Conservation (phyloP, 2,797 vertebrate genomes). For the Thaleichthys pacificus region DNA sequence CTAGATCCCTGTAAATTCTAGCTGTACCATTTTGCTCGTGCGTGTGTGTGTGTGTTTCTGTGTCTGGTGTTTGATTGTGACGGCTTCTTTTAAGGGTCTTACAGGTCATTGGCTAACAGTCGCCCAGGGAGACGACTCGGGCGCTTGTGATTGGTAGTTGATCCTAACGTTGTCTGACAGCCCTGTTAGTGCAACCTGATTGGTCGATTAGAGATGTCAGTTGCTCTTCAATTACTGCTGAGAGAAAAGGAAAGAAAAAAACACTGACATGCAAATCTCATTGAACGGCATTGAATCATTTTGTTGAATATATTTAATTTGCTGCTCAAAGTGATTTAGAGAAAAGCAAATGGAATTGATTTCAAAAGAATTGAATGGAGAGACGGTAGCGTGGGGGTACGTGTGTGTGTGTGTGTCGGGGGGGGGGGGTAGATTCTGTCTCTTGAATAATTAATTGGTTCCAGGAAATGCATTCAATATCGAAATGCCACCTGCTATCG, state of each 20-base stretch:
- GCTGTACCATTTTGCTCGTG: too few species aligned
- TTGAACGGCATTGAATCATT: too few species aligned
- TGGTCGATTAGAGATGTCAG: slow-evolving; percentile 75
- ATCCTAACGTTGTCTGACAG: slow-evolving; percentile 69
- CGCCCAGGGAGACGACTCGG: slow-evolving; percentile 71
- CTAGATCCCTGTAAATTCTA: too few species aligned
- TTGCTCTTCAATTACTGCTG: slow-evolving; percentile 48
- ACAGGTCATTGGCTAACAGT: slow-evolving; percentile 77
- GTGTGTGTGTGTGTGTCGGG: too few species aligned
- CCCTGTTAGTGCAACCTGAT: slow-evolving; percentile 77
- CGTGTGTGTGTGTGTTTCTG: slow-evolving; percentile 23
- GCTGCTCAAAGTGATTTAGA: too few species aligned
- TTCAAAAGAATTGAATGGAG: too few species aligned
- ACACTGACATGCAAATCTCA: too few species aligned
- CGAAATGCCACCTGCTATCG: slow-evolving; percentile 64
- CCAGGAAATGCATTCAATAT: slow-evolving; percentile 63
- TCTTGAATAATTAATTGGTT: slow-evolving; percentile 70
- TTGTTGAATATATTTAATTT: too few species aligned
- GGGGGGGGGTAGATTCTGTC: slow-evolving; percentile 43
- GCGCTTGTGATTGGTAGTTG: slow-evolving; percentile 63
- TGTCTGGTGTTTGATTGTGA: slow-evolving; percentile 53
- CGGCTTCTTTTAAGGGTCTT: slow-evolving; percentile 59
- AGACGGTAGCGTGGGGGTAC: too few species aligned
- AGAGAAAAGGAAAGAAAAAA: neutral
- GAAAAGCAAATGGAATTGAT: too few species aligned